Conservation (phyloP, 2,797 vertebrate genomes). For the Natrix natrix region DNA sequence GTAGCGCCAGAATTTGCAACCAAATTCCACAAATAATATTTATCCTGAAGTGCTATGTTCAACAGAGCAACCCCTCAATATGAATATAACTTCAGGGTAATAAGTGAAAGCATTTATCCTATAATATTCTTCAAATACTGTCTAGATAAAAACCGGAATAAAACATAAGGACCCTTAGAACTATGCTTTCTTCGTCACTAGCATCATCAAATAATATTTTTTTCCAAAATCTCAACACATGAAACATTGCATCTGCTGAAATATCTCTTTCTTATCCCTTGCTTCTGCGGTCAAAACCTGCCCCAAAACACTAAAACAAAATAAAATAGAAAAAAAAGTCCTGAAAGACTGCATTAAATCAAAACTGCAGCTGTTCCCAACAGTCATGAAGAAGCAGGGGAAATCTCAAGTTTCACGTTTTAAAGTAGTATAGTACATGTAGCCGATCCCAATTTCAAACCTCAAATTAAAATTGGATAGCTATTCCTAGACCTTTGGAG, state of each 20-base stretch:
- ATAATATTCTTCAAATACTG: not conserved
- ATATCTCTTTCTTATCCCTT: not conserved
- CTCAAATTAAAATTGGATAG: not conserved
- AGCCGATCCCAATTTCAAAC: not conserved
- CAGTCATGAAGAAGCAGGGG: not conserved
- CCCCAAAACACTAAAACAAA: not conserved
- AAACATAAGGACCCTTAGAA: not conserved
- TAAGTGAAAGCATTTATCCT: not conserved
- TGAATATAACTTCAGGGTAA: not conserved
- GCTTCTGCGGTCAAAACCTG: not conserved
- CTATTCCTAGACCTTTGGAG: not conserved
- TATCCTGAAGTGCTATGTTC: not conserved
- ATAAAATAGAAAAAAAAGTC: not conserved
- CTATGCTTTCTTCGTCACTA: not conserved
- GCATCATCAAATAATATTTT: not conserved
- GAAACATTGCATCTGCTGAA: not conserved
- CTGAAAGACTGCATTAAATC: not conserved
- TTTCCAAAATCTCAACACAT: not conserved
- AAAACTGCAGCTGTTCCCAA: not conserved
- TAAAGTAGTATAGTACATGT: not conserved
- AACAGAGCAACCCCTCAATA: no score
- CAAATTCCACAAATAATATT: not conserved
- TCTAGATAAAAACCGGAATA: not conserved
- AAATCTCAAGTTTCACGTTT: not conserved
- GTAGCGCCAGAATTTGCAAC: no score